Base-by-base conservation (phyloP, 2,888 invertebrate genomes). In the Lingula anatina region DNA sequence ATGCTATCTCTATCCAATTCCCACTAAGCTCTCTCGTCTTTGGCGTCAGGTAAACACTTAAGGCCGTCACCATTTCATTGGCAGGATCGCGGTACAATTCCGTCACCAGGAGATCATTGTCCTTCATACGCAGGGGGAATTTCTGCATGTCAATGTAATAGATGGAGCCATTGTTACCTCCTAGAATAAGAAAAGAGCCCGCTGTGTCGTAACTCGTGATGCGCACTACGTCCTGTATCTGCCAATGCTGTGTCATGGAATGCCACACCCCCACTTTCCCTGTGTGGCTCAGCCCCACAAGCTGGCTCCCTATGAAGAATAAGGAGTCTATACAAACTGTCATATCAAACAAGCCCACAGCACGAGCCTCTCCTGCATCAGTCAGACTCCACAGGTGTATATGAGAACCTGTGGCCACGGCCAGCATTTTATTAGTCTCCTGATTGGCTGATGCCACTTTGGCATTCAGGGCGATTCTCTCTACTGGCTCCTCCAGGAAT, bases 101-200 rank as follows among this genome's bases (percentile, higher is more conserved):
- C 2, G 97, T 97, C 12, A 99, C 95, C 25, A 99, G 81, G 9
- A 99, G 81, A 81, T 99, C 99, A 75, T 97, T 97, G 76, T 99
- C 97, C 77, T 97, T 99, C 96, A 99, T 97, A 40, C 97, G 83
- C 5, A 97, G 78, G 1, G 96, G 96, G 78, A 99, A 97, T 78
- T 99, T 99, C 78, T 97, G 96, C 97, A 99, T 99, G 78, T 97
- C 94, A 65, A 95, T 95, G 78, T 95, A 94, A 79, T 94, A 95
- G 64, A 96, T 94, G 47, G 92, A 90, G 12, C 97, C 97, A 66
- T 95, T 94, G 62, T 90, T 90, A 64, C 96, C 95, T 1, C 97
- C 97, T 0, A 99, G 82, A 31, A 97, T 79, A 2, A 99, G 81
- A 75, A 97, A 95, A 5, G 93, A 94, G 0, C 96, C 96, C 23